Conservation (phyloP, 2,888 invertebrate genomes). For the Cotesia congregata region DNA sequence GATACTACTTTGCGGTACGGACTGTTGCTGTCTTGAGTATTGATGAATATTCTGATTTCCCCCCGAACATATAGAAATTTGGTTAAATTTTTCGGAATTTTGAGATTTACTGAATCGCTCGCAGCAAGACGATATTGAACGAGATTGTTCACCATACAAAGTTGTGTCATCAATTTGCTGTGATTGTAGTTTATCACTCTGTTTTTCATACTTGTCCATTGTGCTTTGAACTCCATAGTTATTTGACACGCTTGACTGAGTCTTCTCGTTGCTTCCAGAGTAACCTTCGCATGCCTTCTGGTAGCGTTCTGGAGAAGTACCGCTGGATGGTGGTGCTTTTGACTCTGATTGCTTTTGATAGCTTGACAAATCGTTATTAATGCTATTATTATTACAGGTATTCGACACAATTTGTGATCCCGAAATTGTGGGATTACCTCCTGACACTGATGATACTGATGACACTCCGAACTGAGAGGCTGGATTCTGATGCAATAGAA, state of each 20-base stretch:
- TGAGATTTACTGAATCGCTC: constrained; percentile 54
- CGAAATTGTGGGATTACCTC: constrained; percentile 61
- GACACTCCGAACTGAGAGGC: constrained; percentile 61
- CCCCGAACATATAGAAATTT: constrained; percentile 47
- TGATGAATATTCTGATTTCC: constrained; percentile 53
- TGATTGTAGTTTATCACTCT: constrained; percentile 54
- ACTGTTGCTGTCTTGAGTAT: constrained; percentile 44
- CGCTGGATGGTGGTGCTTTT: constrained; percentile 40
- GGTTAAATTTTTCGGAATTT: constrained; percentile 54
- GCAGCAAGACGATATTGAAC: constrained; percentile 52
- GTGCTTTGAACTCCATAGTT: constrained; percentile 55
- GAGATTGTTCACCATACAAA: constrained; percentile 49
- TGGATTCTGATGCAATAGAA: constrained; percentile 68
- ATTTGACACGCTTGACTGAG: constrained; percentile 71
- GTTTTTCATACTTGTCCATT: constrained; percentile 58
- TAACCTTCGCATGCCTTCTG: constrained; percentile 65
- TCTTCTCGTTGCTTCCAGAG: constrained; percentile 72
- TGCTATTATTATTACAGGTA: constrained; percentile 59
- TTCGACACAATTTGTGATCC: constrained; percentile 62
- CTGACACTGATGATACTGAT: constrained; percentile 61
- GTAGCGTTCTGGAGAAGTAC: constrained; percentile 20
- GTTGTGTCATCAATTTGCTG: constrained; percentile 55
- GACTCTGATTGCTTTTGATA: constrained; percentile 72
- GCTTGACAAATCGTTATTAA: constrained; percentile 67
- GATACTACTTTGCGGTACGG: constrained; percentile 20